Base-by-base conservation (phyloP, 2,888 invertebrate species). In the Blastobasis lacticolella region DNA sequence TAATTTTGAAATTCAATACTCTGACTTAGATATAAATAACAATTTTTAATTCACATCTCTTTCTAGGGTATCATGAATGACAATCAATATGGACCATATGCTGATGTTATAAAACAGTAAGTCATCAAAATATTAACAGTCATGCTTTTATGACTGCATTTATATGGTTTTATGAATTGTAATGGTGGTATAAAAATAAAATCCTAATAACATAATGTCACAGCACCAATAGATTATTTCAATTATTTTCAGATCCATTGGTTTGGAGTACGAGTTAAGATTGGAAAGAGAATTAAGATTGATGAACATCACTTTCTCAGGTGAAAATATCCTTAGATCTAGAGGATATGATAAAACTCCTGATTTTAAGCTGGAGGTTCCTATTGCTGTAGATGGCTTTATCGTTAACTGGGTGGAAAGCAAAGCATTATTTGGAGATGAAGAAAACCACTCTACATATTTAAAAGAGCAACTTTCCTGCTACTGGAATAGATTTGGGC, bases 391-490 rank as follows among this genome's bases (percentile, higher is more conserved):
- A 37, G 93, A 95, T 75, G 95, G 95, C 2, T 92, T 92, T 66
- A 92, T 97, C 37, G 91, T 98, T 0, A 95, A 97, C 75, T 98
- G 98, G 98, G 95, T 98, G 55, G 98, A 98, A 81, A 97, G 97
- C 65, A 98, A 98, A 85, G 98, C 97, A 0, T 90, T 95, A n/a
- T 98, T 98, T 89, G 97, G 95, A 4, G 95, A 96, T 81, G 90
- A 91, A 58, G 92, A 93, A 63, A 92, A 93, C 51, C 97, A 98
- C 78, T 90, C 91, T 46, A 92, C 90, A 8, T 96, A 97, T 77
- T 89, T 95, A 50, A 93, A 93, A 64, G 94, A 95, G 61, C 97
- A 98, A 73, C 92, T 95, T 64, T 89, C 92, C 60, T 95, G 96
- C 75, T 98, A 98, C 69, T 95, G 94, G 93, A 97, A 97, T 75